These are phyloP conservation scores for Ceratina australensis DNA, from an alignment of 1,140 invertebrate genomes.

Conservation along the genomic window DNA sequence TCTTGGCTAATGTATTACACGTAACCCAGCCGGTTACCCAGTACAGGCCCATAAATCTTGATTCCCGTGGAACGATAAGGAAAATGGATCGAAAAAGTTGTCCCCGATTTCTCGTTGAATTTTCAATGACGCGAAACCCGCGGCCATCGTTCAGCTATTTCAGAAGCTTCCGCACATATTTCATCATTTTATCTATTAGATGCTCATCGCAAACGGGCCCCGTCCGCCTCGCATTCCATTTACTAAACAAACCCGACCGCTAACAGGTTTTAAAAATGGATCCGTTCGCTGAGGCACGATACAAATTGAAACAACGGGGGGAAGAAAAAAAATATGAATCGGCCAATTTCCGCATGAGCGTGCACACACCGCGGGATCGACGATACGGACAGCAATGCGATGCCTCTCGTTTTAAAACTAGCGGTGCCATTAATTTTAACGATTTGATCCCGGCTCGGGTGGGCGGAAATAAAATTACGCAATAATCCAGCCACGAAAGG, in stretches of 20 bases:
- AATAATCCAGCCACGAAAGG: background rate
- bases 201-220: background rate
- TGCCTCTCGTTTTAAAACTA: background rate
- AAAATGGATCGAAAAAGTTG: slow-evolving; percentile 27
- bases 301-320: background rate
- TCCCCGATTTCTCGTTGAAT: slow-evolving; percentile 7
- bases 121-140: slow-evolving; percentile 7
- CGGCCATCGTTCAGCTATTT: background rate
- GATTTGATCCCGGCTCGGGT: background rate
- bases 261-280: too few relatives aligned
- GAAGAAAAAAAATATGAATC: background rate
- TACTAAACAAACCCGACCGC: background rate
- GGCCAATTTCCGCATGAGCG: background rate
- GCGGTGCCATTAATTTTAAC: slow-evolving; percentile 27
- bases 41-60: slow-evolving; percentile 29
- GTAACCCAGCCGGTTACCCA: background rate
- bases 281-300: too few relatives aligned
- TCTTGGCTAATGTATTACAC: slow-evolving; percentile 1
- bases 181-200: background rate
- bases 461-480: slow-evolving; percentile 23
- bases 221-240: background rate
- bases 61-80: slow-evolving; percentile 6
- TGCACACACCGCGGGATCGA: too few relatives aligned
- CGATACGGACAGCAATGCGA: too few relatives aligned
- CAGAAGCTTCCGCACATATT: background rate